These are phyloP conservation scores for Platorchestia sp. DNA, from an alignment of 1,140 invertebrate species.

Conservation along the genomic window DNA sequence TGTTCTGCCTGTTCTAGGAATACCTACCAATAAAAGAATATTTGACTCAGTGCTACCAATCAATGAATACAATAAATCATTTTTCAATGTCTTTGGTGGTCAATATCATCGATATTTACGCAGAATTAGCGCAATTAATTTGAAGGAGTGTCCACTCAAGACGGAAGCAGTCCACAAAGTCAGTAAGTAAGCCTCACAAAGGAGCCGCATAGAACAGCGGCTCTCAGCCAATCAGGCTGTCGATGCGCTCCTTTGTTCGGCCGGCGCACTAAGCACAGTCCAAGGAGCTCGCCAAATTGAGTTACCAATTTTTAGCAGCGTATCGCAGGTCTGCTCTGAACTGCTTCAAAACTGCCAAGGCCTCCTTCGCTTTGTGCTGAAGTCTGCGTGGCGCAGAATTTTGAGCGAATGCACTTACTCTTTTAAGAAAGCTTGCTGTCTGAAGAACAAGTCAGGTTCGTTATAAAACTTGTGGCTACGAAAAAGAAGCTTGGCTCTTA, in stretches of 20 bases:
- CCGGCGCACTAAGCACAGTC: background rate
- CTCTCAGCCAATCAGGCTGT: background rate
- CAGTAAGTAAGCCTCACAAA: background rate
- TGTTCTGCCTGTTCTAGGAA: too few relatives aligned
- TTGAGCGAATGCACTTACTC: background rate
- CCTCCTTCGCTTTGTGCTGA: background rate
- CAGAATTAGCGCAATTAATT: too few relatives aligned
- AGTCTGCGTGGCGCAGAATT: background rate
- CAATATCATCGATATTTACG: too few relatives aligned
- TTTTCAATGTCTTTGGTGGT: too few relatives aligned
- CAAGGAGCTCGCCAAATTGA: slow-evolving; percentile 12
- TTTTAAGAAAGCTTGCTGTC: background rate
- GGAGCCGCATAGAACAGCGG: background rate
- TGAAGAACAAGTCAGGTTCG: too few relatives aligned
- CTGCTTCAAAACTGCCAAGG: background rate
- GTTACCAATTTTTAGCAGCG: slow-evolving; percentile 13
- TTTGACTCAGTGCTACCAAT: too few relatives aligned
- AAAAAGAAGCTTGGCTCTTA: background rate
- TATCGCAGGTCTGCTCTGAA: background rate
- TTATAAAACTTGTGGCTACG: too few relatives aligned
- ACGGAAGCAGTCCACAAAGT: background rate
- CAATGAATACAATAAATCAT: too few relatives aligned
- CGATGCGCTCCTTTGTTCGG: slow-evolving; percentile 16
- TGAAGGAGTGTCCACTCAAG: background rate
- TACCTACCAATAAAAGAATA: too few relatives aligned